phyloP scores from a whole-genome alignment of 2,888 invertebrate genomes.

The Eupithecia centaureata region DNA sequence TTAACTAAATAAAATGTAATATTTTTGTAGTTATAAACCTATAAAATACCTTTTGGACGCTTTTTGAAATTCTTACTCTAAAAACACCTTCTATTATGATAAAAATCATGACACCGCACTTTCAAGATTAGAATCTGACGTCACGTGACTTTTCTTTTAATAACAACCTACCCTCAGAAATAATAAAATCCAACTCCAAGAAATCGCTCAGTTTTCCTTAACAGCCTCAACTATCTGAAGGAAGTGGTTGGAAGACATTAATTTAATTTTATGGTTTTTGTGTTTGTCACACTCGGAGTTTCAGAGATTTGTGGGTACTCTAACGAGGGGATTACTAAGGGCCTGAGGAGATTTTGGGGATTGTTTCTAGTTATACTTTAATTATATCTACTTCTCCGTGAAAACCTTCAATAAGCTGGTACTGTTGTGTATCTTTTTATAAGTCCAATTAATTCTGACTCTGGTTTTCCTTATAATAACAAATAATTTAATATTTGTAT shows the following conservation, averaged over 20 bases:
- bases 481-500: no score
- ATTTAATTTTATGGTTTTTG: conserved; percentile 85
- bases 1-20: no score
- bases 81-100: not conserved
- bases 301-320: conserved; percentile 76
- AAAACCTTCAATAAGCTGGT: no score
- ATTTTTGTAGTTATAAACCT: not conserved
- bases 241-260: conserved; percentile 74
- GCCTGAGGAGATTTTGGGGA: conserved; percentile 23
- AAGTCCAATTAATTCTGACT: no score
- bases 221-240: conserved; percentile 67
- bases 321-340: conserved; percentile 76
- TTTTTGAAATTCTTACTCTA: not conserved
- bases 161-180: conserved; percentile 20
- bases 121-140: not conserved
- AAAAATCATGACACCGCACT: not conserved
- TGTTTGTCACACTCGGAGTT: conserved; percentile 80
- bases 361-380: conserved; percentile 36
- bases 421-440: no score
- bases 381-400: no score
- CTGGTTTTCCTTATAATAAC: no score
- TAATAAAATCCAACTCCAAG: conserved; percentile 17
- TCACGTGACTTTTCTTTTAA: conserved; percentile 8
- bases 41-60: not conserved
- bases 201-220: conserved; percentile 65